Evolutionary conservation across 2,797 vertebrate species (phyloP).

Genomic region (Eupleurogrammus muticus): DNA sequence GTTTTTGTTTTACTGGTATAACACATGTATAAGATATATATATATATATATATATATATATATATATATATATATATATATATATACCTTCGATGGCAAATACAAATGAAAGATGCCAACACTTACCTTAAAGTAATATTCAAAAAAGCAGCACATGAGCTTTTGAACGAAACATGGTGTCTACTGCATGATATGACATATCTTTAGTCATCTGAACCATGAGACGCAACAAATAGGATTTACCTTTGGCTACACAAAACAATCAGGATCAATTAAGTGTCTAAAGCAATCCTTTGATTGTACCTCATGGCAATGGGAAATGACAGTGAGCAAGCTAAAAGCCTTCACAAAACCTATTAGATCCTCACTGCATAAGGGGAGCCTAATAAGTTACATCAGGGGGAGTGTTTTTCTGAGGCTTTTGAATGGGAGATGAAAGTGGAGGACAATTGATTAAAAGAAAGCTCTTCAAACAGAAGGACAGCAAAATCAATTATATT

Average conservation of each 20-base stretch:
- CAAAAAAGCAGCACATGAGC: neutral
- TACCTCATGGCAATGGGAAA: conserved; percentile 24
- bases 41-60: too few species aligned
- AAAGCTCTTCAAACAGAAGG: conserved; percentile 57
- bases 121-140: conserved; percentile 1
- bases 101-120: conserved; percentile 15
- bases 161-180: neutral
- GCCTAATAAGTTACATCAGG: conserved; percentile 36
- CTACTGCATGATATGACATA: neutral
- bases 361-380: conserved; percentile 43
- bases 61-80: too few species aligned
- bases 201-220: conserved; percentile 20
- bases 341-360: conserved; percentile 61
- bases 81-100: conserved; percentile 5
- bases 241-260: conserved; percentile 55
- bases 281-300: conserved; percentile 51
- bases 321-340: conserved; percentile 51
- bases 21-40: too few species aligned
- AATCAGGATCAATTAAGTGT: conserved; percentile 71
- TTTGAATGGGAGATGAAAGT: conserved; percentile 45
- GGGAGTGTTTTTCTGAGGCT: conserved; percentile 42
- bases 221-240: conserved; percentile 47
- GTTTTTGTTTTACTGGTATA: too few species aligned
- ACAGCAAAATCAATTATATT: conserved; percentile 59
- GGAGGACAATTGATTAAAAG: conserved; percentile 53